These are phyloP conservation scores for Danaus chrysippus DNA, from an alignment of 2,888 invertebrate species.

Conservation along the genomic window DNA sequence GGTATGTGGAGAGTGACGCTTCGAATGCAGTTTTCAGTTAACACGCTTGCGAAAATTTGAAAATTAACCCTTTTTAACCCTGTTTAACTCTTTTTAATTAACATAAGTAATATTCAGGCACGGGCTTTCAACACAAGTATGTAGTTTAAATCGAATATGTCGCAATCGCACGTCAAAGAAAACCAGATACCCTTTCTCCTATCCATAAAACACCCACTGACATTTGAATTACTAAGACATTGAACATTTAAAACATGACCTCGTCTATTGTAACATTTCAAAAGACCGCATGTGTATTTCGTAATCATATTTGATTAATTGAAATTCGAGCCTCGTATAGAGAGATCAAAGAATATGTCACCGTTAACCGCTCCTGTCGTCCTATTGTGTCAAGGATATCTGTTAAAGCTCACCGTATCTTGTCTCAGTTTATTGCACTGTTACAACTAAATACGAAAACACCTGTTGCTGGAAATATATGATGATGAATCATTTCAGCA, in stretches of 20 bases:
- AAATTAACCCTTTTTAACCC: conserved; percentile 8
- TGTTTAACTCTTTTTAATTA: too few species aligned
- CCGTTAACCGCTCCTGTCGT: conserved; percentile 6
- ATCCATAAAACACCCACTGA: conserved; percentile 52
- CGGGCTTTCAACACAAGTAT: background rate
- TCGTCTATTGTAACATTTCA: conserved; percentile 47
- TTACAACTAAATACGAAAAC: conserved; percentile 11
- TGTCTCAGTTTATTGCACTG: background rate
- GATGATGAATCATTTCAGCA: conserved; percentile 58
- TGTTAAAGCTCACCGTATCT: conserved; percentile 6
- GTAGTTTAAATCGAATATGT: background rate
- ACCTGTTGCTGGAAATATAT: conserved; percentile 5
- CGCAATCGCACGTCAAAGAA: background rate
- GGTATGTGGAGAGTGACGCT: conserved; percentile 56
- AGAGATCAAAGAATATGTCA: conserved; percentile 2
- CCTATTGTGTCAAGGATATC: conserved; percentile 17
- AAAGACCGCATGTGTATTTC: conserved; percentile 34
- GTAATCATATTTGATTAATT: conserved; percentile 3
- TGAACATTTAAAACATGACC: conserved; percentile 53
- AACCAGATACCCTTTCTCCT: conserved; percentile 39
- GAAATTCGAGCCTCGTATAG: background rate
- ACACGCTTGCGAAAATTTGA: conserved; percentile 19
- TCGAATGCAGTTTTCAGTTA: conserved; percentile 25
- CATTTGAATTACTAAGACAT: conserved; percentile 62
- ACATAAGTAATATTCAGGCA: too few species aligned